A percentile compares a stretch with the other conserved stretches of the same genome.
phyloP scores from a whole-genome alignment of 2,888 invertebrate genomes.

The Formica aserva region DNA sequence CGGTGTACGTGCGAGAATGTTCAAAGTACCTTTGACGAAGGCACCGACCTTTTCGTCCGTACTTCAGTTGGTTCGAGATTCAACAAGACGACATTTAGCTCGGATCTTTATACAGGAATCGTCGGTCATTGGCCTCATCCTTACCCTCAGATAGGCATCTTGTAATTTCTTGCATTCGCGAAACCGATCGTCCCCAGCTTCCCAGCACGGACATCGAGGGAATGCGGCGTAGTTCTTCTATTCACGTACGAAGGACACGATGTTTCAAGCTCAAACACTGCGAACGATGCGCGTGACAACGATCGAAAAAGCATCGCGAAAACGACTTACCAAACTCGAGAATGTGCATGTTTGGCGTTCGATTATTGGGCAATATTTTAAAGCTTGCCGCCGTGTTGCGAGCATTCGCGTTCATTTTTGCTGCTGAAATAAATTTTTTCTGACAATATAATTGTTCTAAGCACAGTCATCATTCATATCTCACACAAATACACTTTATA shows the following conservation, averaged over 20 bases:
- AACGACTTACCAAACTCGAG: slow-evolving; percentile 39
- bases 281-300: slow-evolving; percentile 4
- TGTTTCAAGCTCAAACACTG: slow-evolving; percentile 48
- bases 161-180: slow-evolving; percentile 81
- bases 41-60: slow-evolving; percentile 72
- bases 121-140: slow-evolving; percentile 76
- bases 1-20: slow-evolving; percentile 78
- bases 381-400: background rate
- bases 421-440: background rate
- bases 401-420: background rate
- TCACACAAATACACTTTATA: background rate
- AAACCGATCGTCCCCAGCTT: slow-evolving; percentile 63
- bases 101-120: slow-evolving; percentile 75
- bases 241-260: slow-evolving; percentile 51
- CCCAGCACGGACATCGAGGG: slow-evolving; percentile 74
- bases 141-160: slow-evolving; percentile 78
- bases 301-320: slow-evolving; percentile 54
- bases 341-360: slow-evolving; percentile 20
- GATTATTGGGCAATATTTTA: background rate
- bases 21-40: slow-evolving; percentile 65
- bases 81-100: slow-evolving; percentile 76
- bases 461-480: background rate
- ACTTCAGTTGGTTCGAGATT: slow-evolving; percentile 78
- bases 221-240: slow-evolving; percentile 73
- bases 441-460: background rate